A percentile compares a stretch with the other conserved stretches of the same genome.
These are phyloP conservation scores for Lindbergichthys nudifrons DNA, from an alignment of 2,797 vertebrate genomes.

Conservation along the genomic window DNA sequence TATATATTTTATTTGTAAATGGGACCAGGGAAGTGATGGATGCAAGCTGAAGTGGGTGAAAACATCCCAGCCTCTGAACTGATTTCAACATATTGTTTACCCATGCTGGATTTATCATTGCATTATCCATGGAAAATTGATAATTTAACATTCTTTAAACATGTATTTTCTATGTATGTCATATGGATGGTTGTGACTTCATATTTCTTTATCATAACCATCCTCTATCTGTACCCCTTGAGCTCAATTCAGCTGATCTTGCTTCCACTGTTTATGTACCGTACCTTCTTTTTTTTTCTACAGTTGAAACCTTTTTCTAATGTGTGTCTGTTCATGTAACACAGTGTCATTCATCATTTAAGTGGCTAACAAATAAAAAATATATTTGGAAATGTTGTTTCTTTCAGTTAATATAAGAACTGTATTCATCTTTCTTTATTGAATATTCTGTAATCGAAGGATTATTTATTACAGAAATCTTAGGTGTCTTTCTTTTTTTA, in stretches of 20 bases:
- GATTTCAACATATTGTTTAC: slow-evolving; percentile 32
- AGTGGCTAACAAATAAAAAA: slow-evolving; percentile 45
- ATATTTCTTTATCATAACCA: slow-evolving; percentile 19
- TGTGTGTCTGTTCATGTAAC: slow-evolving; percentile 39
- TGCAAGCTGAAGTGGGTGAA: slow-evolving; percentile 10
- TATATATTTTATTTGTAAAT: neutral
- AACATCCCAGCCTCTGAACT: neutral
- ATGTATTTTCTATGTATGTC: slow-evolving; percentile 16
- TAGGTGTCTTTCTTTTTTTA: too few relatives aligned
- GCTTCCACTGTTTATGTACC: slow-evolving; percentile 24
- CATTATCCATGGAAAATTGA: slow-evolving; percentile 52
- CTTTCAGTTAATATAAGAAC: neutral
- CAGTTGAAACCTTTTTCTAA: slow-evolving; percentile 31
- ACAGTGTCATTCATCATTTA: slow-evolving; percentile 40
- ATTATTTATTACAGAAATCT: neutral
- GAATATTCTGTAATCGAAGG: neutral
- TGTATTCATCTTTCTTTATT: neutral
- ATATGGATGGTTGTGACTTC: slow-evolving; percentile 24
- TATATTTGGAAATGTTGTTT: slow-evolving; percentile 16
- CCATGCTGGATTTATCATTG: slow-evolving; percentile 22
- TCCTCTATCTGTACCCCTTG: neutral
- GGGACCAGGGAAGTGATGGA: slow-evolving; percentile 54
- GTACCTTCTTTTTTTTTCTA: slow-evolving; percentile 44
- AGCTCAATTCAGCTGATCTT: slow-evolving; percentile 8
- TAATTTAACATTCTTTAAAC: slow-evolving; percentile 40